Evolutionary conservation across 2,888 invertebrate species (phyloP), one percentile per base, ranked within the genome.

Genomic region (Amphipoea oculea): DNA sequence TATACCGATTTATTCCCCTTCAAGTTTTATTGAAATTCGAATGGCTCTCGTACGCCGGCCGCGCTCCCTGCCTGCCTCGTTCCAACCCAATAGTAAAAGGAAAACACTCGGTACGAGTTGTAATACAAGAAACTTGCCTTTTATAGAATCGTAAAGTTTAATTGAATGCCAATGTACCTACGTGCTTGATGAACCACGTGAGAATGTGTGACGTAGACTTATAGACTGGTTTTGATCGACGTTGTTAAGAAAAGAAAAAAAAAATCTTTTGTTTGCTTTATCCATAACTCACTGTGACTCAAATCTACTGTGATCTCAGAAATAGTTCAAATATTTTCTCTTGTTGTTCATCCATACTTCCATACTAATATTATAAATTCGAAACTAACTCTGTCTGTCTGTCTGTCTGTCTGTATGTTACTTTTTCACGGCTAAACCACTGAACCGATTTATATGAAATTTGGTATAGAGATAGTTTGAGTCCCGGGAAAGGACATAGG

Each of bases 21-120:
- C 92, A 93, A 94, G 90, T 94, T 95, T 95, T 95, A 96, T 95
- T 96, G 94, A 95, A 95, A 94, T 94, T 93, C 92, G 93, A 94
- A 95, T 93, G 89, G 92, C 91, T 86, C 91, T 92, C 91, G 92
- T 87, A 84, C 83, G 78, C 86, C 83, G 87, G 23, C 70, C 78
- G 79, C 81, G 78, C 72, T 82, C 57, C 62, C 29, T 76, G 79
- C 82, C 85, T 85, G 89, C 89, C 86, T 90, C 71, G 60, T 80
- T 78, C 87, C 89, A 89, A 90, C 86, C 85, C 79, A 88, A 89
- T 89, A 88, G 82, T 87, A 90, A 91, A 90, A 91, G 84, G 81
- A 91, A 89, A 92, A 92, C 86, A 90, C 82, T 90, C 48, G 42
- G 65, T 73, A 82, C 84, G 77, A 84, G 81, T 82, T 84, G 86